Conservation (phyloP, 2,888 invertebrate species). For the Sicus ferrugineus region DNA sequence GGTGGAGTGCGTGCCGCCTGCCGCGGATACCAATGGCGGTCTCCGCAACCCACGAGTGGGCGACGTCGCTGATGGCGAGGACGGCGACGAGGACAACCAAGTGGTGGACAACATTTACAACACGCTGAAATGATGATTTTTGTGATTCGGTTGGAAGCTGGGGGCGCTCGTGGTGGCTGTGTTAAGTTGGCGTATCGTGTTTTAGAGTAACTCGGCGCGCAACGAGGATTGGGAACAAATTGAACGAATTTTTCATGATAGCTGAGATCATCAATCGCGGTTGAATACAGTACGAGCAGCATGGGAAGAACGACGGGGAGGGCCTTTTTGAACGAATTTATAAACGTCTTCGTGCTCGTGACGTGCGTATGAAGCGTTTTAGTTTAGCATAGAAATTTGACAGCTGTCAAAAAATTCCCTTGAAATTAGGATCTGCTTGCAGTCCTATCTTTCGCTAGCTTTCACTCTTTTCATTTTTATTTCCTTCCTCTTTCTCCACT, state of each 20-base stretch:
- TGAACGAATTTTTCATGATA: slow-evolving; percentile 3
- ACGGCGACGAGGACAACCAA: slow-evolving; percentile 44
- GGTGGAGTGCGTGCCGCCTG: slow-evolving; percentile 14
- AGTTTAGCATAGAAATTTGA: slow-evolving; percentile 9
- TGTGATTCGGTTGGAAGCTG: slow-evolving; percentile 61
- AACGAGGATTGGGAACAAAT: not conserved
- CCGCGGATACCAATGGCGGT: not conserved
- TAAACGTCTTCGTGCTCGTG: not conserved
- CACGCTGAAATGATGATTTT: slow-evolving; percentile 64
- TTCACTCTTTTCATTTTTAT: no score
- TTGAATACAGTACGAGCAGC: not conserved
- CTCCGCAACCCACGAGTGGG: not conserved
- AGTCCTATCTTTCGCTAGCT: no score
- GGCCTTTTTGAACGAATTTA: slow-evolving; percentile 16
- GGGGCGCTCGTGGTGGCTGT: slow-evolving; percentile 53
- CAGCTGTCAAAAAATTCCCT: slow-evolving; percentile 22
- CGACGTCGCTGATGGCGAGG: slow-evolving; percentile 45
- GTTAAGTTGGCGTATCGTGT: slow-evolving; percentile 34
- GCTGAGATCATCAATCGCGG: no score
- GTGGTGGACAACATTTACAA: slow-evolving; percentile 63
- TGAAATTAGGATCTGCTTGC: no score
- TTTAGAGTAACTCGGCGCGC: not conserved
- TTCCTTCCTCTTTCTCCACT: no score
- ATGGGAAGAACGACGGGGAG: not conserved
- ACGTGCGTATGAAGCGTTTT: not conserved